phyloP scores from a whole-genome alignment of 2,797 vertebrate genomes.

The Ctenopoma kingsleyae region DNA sequence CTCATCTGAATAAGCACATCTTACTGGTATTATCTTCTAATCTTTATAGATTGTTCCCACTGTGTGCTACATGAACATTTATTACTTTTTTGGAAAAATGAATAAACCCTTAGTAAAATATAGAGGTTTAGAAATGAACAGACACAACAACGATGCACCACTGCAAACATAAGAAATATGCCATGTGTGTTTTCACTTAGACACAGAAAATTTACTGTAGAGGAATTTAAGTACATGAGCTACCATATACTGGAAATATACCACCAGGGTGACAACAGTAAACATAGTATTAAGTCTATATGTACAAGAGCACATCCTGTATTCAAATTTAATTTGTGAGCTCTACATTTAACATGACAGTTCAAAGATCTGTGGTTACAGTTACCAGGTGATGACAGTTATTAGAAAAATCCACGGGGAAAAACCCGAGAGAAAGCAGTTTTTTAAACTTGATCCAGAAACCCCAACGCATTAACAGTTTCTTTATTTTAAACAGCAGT shows the following conservation, averaged over 20 bases:
- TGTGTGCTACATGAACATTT: background rate
- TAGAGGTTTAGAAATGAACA: background rate
- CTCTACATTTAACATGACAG: constrained; percentile 29
- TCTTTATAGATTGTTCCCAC: background rate
- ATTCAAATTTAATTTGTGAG: constrained; percentile 8
- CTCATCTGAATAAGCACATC: constrained; percentile 19
- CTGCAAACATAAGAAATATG: background rate
- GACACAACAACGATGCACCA: background rate
- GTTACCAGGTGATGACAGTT: constrained; percentile 50
- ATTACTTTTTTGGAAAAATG: background rate
- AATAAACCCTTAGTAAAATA: background rate
- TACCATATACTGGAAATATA: constrained; percentile 1
- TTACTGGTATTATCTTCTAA: background rate
- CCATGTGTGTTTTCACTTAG: background rate
- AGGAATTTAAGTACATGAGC: constrained; percentile 7
- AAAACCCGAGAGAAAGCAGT: constrained; percentile 18
- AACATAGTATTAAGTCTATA: background rate
- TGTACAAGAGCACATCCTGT: background rate
- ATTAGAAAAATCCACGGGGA: constrained; percentile 43
- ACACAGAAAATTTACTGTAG: constrained; percentile 4
- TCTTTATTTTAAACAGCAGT: background rate
- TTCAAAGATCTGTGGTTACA: constrained; percentile 28
- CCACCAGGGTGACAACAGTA: background rate
- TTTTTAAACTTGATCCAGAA: constrained; percentile 40
- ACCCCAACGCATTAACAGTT: background rate